Conservation (phyloP, 2,113 vertebrate genomes). For the Gallinago undulata region DNA sequence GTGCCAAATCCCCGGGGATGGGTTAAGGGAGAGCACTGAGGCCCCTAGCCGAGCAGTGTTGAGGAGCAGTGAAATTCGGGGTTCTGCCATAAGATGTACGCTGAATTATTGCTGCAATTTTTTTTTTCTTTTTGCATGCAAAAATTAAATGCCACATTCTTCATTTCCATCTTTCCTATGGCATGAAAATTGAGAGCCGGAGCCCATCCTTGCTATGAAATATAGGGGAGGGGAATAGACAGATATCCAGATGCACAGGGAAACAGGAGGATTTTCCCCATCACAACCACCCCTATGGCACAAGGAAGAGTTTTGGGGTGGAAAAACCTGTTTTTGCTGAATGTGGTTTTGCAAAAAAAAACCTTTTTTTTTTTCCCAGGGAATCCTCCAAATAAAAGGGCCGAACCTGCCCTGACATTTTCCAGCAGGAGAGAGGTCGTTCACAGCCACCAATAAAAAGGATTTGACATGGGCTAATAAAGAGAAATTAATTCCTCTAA, state of each 20-base stretch:
- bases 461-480: conserved; percentile 82
- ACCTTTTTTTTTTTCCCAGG: neutral
- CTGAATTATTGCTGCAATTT: rapidly evolving
- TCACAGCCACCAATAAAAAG: conserved; percentile 82
- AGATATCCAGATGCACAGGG: neutral
- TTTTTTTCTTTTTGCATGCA: neutral
- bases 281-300: rapidly evolving
- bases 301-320: neutral
- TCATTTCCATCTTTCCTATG: neutral
- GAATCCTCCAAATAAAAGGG: conserved; percentile 71
- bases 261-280: neutral
- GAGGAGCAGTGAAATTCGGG: rapidly evolving
- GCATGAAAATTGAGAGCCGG: neutral
- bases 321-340: neutral
- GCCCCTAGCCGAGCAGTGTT: rapidly evolving
- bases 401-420: conserved; percentile 79
- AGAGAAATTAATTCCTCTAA: conserved; percentile 84
- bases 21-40: neutral
- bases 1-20: no score
- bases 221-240: rapidly evolving
- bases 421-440: conserved; percentile 79
- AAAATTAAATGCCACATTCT: rapidly evolving
- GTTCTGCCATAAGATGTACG: rapidly evolving
- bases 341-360: neutral
- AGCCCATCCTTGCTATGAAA: neutral